Base-by-base conservation (phyloP, 2,113 vertebrate genomes). In the Circaetus cinerascens region DNA sequence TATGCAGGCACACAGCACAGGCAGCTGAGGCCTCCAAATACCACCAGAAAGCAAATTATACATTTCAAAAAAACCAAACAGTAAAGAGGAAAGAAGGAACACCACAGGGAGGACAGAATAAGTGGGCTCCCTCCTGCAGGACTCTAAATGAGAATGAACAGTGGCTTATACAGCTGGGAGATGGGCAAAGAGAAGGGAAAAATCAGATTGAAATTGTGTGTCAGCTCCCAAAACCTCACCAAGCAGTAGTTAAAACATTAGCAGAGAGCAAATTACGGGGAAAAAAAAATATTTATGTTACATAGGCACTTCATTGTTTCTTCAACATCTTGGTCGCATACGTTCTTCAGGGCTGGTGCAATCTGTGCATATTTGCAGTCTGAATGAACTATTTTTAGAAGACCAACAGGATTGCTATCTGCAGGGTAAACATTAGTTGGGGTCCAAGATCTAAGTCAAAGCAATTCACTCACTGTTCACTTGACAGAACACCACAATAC, bases 361-460 rank as follows among this genome's bases (percentile, higher is more conserved):
- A 85, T 84, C 69, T 87, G 78, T 81, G 69, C 62, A 34, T 82
- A 79, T 93, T 84, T 91, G 64, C 59, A 67, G 51, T 85, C 36
- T 76, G 87, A 97, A 94, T 10, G 19, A 90, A 83, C 48, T 92
- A 76, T 73, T 92, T 94, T 90, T 90, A 89, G 92, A 68, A 85
- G 51, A 81, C 56, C 59, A 89, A 89, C 10, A 46, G 13, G n/a
- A 72, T 29, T 89, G 53, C 38, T 95, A 17, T 89, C 38, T 96
- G 90, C 53, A 82, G 74, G 56, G 36, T 92, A 87, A 95, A 92
- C 40, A 92, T 78, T 71, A 87, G 7, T 50, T 85, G 43, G 30
- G 59, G 81, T 50, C 53, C 90, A 78, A 96, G 87, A 89, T 68
- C 40, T 29, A 63, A 96, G 50, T n/a, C 51, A 91, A 91, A 96